Percentiles rank a stretch among this genome's conserved stretches.
phyloP scores from a whole-genome alignment of 1,140 invertebrate species.

The Drosophila orena region DNA sequence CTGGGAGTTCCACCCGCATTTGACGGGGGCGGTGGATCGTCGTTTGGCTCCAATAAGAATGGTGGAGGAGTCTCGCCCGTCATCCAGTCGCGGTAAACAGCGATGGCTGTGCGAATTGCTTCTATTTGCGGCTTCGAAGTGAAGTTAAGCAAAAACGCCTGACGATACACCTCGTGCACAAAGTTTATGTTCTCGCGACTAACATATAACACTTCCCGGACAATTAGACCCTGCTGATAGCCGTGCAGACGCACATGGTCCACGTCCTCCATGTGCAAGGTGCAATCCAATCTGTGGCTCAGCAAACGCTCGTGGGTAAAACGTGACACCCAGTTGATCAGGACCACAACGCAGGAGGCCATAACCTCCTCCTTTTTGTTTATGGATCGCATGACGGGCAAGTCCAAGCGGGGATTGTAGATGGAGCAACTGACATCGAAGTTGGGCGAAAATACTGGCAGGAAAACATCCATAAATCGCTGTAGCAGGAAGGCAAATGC shows the following conservation, averaged over 20 bases:
- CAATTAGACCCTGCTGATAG: conserved; percentile 86
- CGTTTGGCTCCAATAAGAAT: conserved; percentile 93
- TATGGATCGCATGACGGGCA: conserved; percentile 86
- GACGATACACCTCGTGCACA: conserved; percentile 96
- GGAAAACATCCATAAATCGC: conserved; percentile 95
- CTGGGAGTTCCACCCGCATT: conserved; percentile 69
- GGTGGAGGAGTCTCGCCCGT: conserved; percentile 92
- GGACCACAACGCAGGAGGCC: conserved; percentile 92
- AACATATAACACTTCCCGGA: conserved; percentile 94
- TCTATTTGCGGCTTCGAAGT: conserved; percentile 89
- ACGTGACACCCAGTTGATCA: conserved; percentile 95
- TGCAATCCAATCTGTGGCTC: conserved; percentile 84
- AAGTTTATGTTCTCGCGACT: conserved; percentile 97
- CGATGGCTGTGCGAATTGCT: conserved; percentile 94
- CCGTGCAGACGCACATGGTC: conserved; percentile 68
- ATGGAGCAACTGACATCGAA: conserved; percentile 93
- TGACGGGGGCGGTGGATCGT: conserved; percentile 79
- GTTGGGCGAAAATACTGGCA: conserved; percentile 95
- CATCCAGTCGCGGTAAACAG: conserved; percentile 98
- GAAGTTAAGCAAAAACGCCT: conserved; percentile 96
- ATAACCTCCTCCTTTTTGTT: conserved; percentile 87
- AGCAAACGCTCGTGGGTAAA: conserved; percentile 89
- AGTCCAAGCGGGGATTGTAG: conserved; percentile 94
- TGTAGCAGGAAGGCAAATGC: conserved; percentile 96
- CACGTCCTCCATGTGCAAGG: conserved; percentile 84